phyloP scores from a whole-genome alignment of 2,888 invertebrate genomes.

The Cataglyphis altisquamis region DNA sequence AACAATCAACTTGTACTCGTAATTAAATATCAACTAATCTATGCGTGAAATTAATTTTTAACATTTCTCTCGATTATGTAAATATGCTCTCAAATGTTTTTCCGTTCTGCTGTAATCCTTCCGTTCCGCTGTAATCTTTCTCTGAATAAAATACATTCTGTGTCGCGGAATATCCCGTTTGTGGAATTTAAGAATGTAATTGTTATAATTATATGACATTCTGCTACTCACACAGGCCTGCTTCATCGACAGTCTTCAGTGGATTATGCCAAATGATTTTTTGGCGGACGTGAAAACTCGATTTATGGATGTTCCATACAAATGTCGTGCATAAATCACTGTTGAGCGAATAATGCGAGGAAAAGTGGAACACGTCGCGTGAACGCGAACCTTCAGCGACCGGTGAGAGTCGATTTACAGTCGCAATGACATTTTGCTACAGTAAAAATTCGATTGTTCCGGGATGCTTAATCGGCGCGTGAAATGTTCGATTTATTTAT shows the following conservation, averaged over 20 bases:
- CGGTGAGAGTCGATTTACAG: conserved; percentile 53
- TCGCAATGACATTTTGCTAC: conserved; percentile 46
- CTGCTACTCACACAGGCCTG: neutral
- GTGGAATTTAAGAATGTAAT: neutral
- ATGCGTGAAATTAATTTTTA: neutral
- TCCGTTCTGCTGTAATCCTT: too few relatives aligned
- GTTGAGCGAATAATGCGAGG: conserved; percentile 30
- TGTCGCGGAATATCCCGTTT: neutral
- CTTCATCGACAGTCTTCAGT: neutral
- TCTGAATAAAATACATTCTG: neutral
- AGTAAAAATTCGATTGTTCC: conserved; percentile 50
- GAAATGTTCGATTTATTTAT: conserved; percentile 41
- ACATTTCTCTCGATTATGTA: neutral
- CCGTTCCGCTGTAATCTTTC: neutral
- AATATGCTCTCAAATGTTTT: neutral
- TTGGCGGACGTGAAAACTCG: conserved; percentile 29
- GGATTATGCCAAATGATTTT: conserved; percentile 22
- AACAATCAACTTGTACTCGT: neutral
- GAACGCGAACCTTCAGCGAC: conserved; percentile 37
- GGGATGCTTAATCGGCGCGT: conserved; percentile 8
- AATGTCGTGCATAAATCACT: conserved; percentile 48
- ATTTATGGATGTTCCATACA: conserved; percentile 43
- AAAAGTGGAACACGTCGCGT: conserved; percentile 44
- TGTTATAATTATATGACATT: neutral
- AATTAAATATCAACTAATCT: neutral